Base-by-base conservation (phyloP, 2,113 vertebrate genomes). In the Stigmatopora argus region DNA sequence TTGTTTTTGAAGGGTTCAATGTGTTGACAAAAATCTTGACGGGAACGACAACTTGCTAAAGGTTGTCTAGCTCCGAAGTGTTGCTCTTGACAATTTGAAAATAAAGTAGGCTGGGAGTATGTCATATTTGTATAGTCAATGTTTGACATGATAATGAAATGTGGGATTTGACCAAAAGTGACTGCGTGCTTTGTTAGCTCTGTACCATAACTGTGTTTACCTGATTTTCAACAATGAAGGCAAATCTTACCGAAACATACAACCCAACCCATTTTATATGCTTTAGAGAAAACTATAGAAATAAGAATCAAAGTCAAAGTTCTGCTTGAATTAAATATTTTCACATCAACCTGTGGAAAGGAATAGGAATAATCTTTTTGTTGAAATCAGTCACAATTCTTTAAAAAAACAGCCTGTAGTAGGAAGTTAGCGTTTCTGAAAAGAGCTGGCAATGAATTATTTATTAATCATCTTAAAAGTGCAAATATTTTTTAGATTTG, bases 21-120 rank as follows among this genome's bases (percentile, higher is more conserved):
- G 21, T 49, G 48, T 10, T 14, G 17, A 56, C 34, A 26, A 48
- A 18, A 66, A 44, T 62, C 9, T 7, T 52, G 26, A 31, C 38
- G 48, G 19, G 14, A 38, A 48, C 17, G 14, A 48, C 26, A 64
- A 64, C 62, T 49, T 35, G 62, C 46, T 49, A 49, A 63, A 64
- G 10, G 15, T 47, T 49, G 9, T 19, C 17, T 10, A 63, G 62
- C 46, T 48, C 45, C 47, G 23, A 31, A 15, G 14, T 62, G 15
- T 31, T 1, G 23, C 45, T 63, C 15, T 31, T 63, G 46, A 63
- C 15, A 48, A 63, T 63, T 18, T 48, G 9, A 51, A 35, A 64
- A 64, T 48, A 47, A 48, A 62, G 23, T 45, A 2, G 44, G 21
- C 41, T 45, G 19, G 45, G 38, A 7, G 23, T 14, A 45, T 23